Evolutionary conservation across 2,113 vertebrate genomes (phyloP), one percentile per base, ranked within the genome.

Genomic region (Dasypus novemcinctus): DNA sequence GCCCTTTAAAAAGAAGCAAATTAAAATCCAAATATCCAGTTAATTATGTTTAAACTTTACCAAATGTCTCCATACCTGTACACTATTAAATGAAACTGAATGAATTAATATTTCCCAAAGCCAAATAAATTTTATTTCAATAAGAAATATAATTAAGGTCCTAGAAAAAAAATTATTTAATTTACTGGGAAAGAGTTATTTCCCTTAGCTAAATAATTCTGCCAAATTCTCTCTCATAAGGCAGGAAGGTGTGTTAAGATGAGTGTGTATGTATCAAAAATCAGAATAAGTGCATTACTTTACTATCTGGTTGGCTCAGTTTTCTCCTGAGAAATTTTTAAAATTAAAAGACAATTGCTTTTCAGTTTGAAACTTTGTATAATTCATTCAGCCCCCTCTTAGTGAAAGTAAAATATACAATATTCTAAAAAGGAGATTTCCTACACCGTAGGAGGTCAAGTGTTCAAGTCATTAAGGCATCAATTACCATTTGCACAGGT

Each of bases 401-500:
- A 94, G 52, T 87, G 90, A 74, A 59, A 87, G 31, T 43, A 25
- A 90, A 92, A 75, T 96, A 90, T 52, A 92, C 49, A 38, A 86
- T 63, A 68, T 95, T 97, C 95, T 76, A 90, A 97, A 93, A 91
- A 97, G 74, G n/a, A 41, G 29, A 87, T 66, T 97, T 97, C 92
- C 95, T 96, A 91, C 59, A 80, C 95, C 43, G 52, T 49, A 95
- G 97, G 93, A 96, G 97, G 97, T 86, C 95, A 97, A 97, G 85
- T 84, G 78, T 90, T 93, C 72, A 87, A 79, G 90, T 94, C 86
- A 92, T 96, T 96, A 98, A 97, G 96, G 96, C 91, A 93, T 96
- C 95, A 96, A 97, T 97, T 92, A 89, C 81, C 96, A 89, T 92
- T 89, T 79, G 76, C 94, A 92, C 23, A 49, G 13, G 89, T 38